phyloP scores from a whole-genome alignment of 2,113 vertebrate genomes.

The Psittacula cyanocephala region DNA sequence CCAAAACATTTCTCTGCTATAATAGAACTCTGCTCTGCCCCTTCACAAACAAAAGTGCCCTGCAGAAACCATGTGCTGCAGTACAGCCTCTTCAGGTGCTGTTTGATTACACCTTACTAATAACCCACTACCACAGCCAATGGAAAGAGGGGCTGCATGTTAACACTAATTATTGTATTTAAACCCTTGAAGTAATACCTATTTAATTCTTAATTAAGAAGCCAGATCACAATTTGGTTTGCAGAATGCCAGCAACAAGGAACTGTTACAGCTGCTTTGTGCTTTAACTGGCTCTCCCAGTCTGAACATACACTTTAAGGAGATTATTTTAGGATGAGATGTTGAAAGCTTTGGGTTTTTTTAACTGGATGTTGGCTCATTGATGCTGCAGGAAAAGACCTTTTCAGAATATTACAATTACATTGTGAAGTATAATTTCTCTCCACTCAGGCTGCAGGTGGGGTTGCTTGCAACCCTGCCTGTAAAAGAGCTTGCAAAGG shows the following conservation, averaged over 20 bases:
- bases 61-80: not conserved
- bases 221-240: not conserved
- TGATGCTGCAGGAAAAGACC: constrained; percentile 40
- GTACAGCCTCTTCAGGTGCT: not conserved
- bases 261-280: not conserved
- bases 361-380: constrained; percentile 17
- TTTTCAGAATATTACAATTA: constrained; percentile 45
- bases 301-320: constrained; percentile 5
- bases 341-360: not conserved
- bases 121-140: not conserved
- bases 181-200: not conserved
- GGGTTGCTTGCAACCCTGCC: not conserved
- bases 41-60: not conserved
- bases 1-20: not conserved
- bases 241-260: not conserved
- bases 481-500: not conserved
- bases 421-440: constrained; percentile 40
- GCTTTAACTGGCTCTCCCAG: not conserved
- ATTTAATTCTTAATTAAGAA: not conserved
- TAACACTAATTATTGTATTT: not conserved
- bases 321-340: constrained; percentile 11
- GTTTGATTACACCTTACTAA: not conserved
- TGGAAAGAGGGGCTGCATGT: not conserved
- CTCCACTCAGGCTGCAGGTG: constrained; percentile 19
- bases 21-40: not conserved